These are phyloP conservation scores for Cuculus canorus DNA, from an alignment of 2,797 vertebrate genomes.

Conservation along the genomic window DNA sequence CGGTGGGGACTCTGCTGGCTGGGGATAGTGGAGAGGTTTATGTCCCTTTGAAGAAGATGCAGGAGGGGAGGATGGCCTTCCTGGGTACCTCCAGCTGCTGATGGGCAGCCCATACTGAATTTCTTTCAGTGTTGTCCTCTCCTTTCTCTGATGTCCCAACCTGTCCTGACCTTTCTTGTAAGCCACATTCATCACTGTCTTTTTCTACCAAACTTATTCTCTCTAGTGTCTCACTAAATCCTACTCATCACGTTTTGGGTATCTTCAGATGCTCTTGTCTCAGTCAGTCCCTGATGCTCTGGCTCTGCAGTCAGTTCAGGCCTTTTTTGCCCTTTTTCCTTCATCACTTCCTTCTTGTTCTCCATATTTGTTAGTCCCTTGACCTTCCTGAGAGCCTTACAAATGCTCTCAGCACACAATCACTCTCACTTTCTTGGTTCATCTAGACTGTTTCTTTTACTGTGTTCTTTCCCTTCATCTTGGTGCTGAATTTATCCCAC, in stretches of 20 bases:
- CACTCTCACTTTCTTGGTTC: fast-evolving
- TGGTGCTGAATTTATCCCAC: background rate
- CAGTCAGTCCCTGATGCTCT: background rate
- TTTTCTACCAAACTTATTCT: background rate
- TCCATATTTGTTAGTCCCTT: background rate
- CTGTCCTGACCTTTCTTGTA: background rate
- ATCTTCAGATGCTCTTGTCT: background rate
- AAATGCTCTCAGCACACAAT: background rate
- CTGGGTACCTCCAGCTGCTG: no score
- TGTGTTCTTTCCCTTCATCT: background rate
- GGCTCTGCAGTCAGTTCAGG: background rate
- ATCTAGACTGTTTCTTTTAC: background rate
- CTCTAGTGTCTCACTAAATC: background rate
- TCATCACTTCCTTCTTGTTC: background rate
- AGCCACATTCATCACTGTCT: background rate
- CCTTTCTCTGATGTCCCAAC: background rate
- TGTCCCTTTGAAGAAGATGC: background rate
- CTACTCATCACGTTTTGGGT: background rate
- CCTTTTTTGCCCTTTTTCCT: background rate
- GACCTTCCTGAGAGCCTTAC: background rate
- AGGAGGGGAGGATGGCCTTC: background rate
- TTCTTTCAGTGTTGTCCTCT: background rate
- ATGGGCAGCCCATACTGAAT: background rate
- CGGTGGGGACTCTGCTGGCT: background rate
- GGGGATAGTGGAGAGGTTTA: background rate